Percentiles rank a stretch among this genome's conserved stretches.
Conservation (phyloP, 2,797 vertebrate species). For the Gobionotothen gibberifrons region DNA sequence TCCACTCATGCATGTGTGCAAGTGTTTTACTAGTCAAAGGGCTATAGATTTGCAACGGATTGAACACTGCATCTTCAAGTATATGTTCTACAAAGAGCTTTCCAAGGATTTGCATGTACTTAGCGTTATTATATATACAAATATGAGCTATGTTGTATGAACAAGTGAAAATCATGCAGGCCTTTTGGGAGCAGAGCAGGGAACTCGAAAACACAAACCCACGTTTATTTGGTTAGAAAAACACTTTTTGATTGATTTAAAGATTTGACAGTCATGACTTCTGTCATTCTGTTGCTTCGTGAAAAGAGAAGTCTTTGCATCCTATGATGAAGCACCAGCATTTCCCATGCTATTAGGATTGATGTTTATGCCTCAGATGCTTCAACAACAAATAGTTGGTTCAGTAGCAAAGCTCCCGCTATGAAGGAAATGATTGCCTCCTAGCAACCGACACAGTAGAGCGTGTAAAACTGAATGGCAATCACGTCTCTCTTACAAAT, state of each 20-base stretch:
- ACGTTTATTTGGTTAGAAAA: constrained; percentile 59
- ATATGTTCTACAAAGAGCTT: constrained; percentile 14
- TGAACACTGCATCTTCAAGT: constrained; percentile 45
- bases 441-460: constrained; percentile 64
- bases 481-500: constrained; percentile 76
- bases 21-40: constrained; percentile 33
- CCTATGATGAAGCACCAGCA: constrained; percentile 62
- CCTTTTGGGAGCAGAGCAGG: constrained; percentile 31
- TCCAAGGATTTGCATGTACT: constrained; percentile 47
- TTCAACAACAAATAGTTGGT: constrained; percentile 73
- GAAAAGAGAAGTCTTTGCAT: constrained; percentile 60
- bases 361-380: constrained; percentile 78
- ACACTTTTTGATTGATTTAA: constrained; percentile 65
- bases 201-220: constrained; percentile 52
- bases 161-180: constrained; percentile 58
- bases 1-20: constrained; percentile 1
- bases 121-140: constrained; percentile 64
- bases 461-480: constrained; percentile 66
- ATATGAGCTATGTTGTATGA: constrained; percentile 45
- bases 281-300: constrained; percentile 63
- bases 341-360: constrained; percentile 71
- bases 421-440: constrained; percentile 74
- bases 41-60: constrained; percentile 33
- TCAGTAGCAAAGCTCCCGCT: constrained; percentile 69
- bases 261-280: constrained; percentile 69